A percentile compares a stretch with the other conserved stretches of the same genome.
phyloP scores from a whole-genome alignment of 92 coral and sea anemone species.

The Paramuricea clavata region DNA sequence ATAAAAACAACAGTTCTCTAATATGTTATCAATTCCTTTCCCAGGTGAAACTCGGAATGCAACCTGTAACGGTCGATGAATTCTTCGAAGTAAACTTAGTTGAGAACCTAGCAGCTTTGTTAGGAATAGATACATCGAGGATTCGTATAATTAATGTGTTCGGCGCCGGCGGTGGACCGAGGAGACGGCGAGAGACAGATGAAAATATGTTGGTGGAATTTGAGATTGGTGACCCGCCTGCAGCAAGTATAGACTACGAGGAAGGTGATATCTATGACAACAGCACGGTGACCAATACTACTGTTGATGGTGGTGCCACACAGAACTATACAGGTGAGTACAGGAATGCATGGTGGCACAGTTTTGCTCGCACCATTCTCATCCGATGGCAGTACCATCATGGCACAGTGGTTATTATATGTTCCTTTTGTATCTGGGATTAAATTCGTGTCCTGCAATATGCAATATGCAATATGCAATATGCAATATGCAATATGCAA shows the following conservation, averaged over 20 bases:
- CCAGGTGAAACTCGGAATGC: constrained; percentile 67
- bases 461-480: no score
- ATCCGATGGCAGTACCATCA: no score
- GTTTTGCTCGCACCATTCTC: no score
- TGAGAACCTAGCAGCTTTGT: constrained; percentile 80
- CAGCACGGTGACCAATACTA: constrained; percentile 4
- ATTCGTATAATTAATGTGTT: constrained; percentile 86
- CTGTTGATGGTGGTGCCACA: constrained; percentile 1
- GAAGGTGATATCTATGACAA: constrained; percentile 56
- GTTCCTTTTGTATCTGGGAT: no score
- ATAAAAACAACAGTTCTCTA: no score
- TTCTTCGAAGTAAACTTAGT: constrained; percentile 91
- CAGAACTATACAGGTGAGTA: constrained; percentile 42
- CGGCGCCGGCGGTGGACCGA: constrained; percentile 75
- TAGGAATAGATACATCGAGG: constrained; percentile 79
- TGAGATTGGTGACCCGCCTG: constrained; percentile 80
- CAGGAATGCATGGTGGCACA: no score
- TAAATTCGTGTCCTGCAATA: no score
- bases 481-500: no score
- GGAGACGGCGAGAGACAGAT: constrained; percentile 69
- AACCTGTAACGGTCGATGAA: constrained; percentile 79
- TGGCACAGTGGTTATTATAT: no score
- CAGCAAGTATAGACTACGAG: constrained; percentile 63
- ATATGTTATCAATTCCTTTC: no score
- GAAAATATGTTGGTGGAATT: constrained; percentile 69